Evolutionary conservation across 2,797 vertebrate species (phyloP).

Genomic region (Chloroceryle inda): DNA sequence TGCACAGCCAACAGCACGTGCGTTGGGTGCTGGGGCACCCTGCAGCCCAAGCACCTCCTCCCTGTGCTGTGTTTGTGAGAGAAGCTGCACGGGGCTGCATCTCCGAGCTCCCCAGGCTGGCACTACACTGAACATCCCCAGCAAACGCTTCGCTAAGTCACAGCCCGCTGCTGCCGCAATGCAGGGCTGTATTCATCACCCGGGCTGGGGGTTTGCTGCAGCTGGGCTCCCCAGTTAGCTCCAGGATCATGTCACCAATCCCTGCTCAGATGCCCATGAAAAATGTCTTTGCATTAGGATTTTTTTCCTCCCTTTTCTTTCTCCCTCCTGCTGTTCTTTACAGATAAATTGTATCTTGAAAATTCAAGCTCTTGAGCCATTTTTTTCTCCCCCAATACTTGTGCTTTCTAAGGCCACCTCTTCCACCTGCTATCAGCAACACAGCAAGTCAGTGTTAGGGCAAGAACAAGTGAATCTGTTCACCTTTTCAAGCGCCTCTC

Average conservation of each 20-base stretch:
- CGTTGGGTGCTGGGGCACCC: not conserved
- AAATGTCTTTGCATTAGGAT: constrained; percentile 10
- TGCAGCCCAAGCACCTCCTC: not conserved
- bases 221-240: not conserved
- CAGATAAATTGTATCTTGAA: not conserved
- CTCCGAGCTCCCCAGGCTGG: not conserved
- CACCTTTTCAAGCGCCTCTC: not conserved
- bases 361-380: not conserved
- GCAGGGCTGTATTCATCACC: constrained; percentile 9
- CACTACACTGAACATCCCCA: not conserved
- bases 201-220: not conserved
- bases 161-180: not conserved
- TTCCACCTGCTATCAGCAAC: not conserved
- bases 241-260: not conserved
- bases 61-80: rapidly evolving
- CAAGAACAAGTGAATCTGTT: not conserved
- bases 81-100: not conserved
- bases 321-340: not conserved
- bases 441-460: not conserved
- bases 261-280: not conserved
- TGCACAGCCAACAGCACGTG: not conserved
- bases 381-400: not conserved
- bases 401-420: not conserved
- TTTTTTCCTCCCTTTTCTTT: not conserved
- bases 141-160: not conserved